Base-by-base conservation (phyloP, 2,888 invertebrate genomes). In the Sesia apiformis region DNA sequence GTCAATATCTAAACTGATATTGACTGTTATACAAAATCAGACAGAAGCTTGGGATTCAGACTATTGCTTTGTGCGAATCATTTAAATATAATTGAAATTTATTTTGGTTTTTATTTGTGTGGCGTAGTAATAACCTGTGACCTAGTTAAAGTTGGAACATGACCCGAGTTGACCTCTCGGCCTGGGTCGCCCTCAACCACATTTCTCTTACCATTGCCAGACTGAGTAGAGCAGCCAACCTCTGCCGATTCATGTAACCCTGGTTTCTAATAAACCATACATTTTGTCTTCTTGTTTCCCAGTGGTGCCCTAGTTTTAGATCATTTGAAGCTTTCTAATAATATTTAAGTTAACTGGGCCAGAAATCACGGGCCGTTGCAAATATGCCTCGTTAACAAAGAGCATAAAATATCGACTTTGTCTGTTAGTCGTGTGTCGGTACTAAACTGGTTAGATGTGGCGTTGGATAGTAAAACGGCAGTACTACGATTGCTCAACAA, bases 111-210 rank as follows among this genome's bases (percentile, higher is more conserved):
- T 66, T 57, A 68, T 72, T 64, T 65, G 73, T 58, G 63, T 62
- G 63, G 61, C 68, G 64, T 69, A 72, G 76, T 76, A 76, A 74
- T 76, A 79, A 78, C 78, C 78, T 80, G 78, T 69, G 84, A 81
- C 87, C 86, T 63, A 83, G 80, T 79, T 86, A 64, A 72, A 63
- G 69, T 72, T 78, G 68, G 72, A 68, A 60, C 74, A 63, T 72
- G 83, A 81, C 82, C 83, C 68, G 70, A 54, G 76, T 73, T 82
- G 86, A 86, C 87, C 86, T 73, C 81, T 64, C 72, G 74, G 72
- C 82, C 78, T 80, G 76, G 84, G 86, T 80, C 84, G 62, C 61
- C 66, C 65, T 57, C 62, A 63, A 63, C 63, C 65, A 68, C 67
- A 65, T 68, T 69, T 64, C 57, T 56, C 56, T 58, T 54, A 56